Base-by-base conservation (phyloP, 2,113 vertebrate species). In the Phyllostomus hastatus region DNA sequence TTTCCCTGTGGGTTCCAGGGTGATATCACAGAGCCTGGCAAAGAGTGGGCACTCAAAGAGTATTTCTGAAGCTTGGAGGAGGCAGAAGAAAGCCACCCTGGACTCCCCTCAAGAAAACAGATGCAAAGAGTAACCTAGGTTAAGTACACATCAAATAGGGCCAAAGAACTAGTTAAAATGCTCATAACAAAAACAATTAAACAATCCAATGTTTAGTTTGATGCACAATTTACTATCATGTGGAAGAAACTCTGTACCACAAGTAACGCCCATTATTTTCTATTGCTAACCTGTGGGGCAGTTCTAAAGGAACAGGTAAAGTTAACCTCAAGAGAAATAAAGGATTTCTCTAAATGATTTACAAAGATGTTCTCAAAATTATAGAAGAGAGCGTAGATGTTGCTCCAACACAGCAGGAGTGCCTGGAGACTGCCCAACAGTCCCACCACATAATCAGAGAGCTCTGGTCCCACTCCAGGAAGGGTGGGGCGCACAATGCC, bases 311-410 rank as follows among this genome's bases (percentile, higher is more conserved):
- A 83, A 91, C 67, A 88, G 82, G 90, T 9, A 85, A 96, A 95
- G 88, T 81, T 94, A 78, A 57, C 67, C 48, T 81, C 76, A 94
- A 87, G 75, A 93, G 80, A 90, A 96, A 95, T 16, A 61, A 92
- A 92, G 50, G 33, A 86, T 52, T 94, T 64, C 72, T 86, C 66
- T 81, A 82, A 84, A 76, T 96, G 22, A 69, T 73, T 88, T 94
- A 88, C 35, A 88, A 85, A 86, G 41, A 72, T 78, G 26, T 89
- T 66, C 75, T 96, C 88, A 88, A 91, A 91, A 89, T 86, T 59
- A 83, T 1, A 69, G 61, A 72, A 59, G 52, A 89, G 33, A 96
- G 19, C 66, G 35, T 15, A 83, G 57, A 64, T 38, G 15, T 10
- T 87, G 69, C 52, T 85, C 35, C 41, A 79, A 80, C 54, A 69